These are phyloP conservation scores for Pteropus alecto DNA, from an alignment of 2,113 vertebrate genomes.

Conservation along the genomic window DNA sequence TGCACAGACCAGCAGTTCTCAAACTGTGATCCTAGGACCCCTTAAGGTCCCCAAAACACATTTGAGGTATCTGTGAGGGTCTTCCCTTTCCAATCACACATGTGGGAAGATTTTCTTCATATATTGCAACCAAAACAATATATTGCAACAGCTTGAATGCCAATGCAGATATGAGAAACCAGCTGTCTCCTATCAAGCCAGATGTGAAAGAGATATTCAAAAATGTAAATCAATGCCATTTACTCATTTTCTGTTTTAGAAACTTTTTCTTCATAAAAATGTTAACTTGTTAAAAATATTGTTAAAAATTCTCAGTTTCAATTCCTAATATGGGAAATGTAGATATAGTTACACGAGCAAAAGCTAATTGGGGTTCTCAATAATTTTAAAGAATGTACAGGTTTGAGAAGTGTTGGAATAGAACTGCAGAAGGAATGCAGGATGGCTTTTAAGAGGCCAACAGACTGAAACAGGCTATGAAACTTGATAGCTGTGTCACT, in stretches of 20 bases:
- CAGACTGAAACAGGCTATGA: background rate
- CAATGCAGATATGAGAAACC: background rate
- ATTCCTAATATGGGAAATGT: background rate
- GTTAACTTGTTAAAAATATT: slow-evolving; percentile 4
- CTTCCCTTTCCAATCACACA: background rate
- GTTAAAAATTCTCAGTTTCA: background rate
- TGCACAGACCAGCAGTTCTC: background rate
- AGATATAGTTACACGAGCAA: background rate
- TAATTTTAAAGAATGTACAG: slow-evolving; percentile 2
- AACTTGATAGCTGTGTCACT: background rate
- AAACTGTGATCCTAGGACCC: background rate
- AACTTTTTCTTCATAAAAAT: background rate
- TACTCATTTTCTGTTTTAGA: background rate
- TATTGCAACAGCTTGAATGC: background rate
- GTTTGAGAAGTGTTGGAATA: background rate
- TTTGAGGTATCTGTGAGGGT: background rate
- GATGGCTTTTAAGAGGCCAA: background rate
- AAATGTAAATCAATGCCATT: background rate
- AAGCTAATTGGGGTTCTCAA: background rate
- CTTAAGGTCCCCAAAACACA: background rate
- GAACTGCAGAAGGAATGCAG: background rate
- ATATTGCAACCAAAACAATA: background rate
- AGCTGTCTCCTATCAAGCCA: background rate
- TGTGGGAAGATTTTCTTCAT: background rate
- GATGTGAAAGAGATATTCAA: background rate